Evolutionary conservation across 2,888 invertebrate species (phyloP).

Genomic region (Epicampocera succincta): DNA sequence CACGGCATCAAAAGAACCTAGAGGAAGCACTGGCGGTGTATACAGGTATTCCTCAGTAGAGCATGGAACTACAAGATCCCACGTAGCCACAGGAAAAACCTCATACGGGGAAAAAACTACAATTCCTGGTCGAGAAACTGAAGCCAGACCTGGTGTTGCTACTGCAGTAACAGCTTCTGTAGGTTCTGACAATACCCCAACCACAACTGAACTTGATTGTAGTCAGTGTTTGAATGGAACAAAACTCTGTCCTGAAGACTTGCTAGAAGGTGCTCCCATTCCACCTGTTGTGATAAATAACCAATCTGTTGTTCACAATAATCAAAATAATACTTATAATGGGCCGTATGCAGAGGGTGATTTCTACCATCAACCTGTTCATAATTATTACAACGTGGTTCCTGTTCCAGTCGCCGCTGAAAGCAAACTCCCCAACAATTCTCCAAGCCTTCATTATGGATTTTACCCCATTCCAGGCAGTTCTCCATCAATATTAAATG

Average conservation of each 20-base stretch:
- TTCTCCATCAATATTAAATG: slow-evolving; percentile 5
- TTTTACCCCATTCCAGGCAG: neutral
- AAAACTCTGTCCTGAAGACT: no score
- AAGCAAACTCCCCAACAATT: neutral
- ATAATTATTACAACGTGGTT: slow-evolving; percentile 41
- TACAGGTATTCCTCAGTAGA: no score
- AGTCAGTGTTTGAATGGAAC: neutral
- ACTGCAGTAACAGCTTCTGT: no score
- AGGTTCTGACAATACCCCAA: no score
- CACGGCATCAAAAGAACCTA: no score
- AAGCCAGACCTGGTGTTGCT: no score
- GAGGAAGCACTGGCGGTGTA: no score
- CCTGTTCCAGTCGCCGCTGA: slow-evolving; percentile 1
- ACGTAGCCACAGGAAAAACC: no score
- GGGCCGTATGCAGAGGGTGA: slow-evolving; percentile 47
- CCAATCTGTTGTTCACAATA: slow-evolving; percentile 1
- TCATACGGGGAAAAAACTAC: no score
- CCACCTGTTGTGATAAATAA: neutral
- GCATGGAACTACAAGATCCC: no score
- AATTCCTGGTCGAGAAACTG: no score
- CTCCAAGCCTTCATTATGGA: neutral
- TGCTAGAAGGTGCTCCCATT: no score
- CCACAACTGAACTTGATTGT: neutral
- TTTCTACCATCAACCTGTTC: slow-evolving; percentile 16
- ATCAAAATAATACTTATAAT: slow-evolving; percentile 38